Evolutionary conservation across 2,888 invertebrate species (phyloP).

Genomic region (Eilema sororculum): DNA sequence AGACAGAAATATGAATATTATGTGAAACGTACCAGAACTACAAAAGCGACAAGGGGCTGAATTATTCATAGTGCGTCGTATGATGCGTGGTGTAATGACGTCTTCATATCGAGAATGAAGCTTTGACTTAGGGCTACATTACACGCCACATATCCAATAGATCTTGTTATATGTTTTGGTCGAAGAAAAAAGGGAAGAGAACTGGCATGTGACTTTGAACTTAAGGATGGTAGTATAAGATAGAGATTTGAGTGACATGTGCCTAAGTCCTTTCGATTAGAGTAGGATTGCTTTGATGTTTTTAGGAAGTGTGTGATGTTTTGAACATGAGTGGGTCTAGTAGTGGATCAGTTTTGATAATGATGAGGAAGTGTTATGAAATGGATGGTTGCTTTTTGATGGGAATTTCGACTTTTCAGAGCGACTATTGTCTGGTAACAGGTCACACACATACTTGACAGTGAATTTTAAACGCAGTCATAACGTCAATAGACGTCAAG

Average conservation of each 20-base stretch:
- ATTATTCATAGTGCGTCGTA: not conserved
- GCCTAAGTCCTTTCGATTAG: not conserved
- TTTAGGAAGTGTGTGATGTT: not conserved
- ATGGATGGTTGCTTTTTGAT: no score
- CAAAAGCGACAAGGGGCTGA: not conserved
- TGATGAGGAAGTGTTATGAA: not conserved
- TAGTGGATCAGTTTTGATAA: not conserved
- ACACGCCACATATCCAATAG: not conserved
- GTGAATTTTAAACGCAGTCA: no score
- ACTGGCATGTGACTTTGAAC: not conserved
- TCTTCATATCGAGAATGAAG: slow-evolving; percentile 4
- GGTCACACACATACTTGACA: no score
- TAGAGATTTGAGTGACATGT: not conserved
- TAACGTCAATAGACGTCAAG: no score
- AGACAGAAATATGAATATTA: not conserved
- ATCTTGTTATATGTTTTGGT: not conserved
- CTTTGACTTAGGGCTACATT: not conserved
- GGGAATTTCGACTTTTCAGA: no score
- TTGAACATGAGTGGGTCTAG: not conserved
- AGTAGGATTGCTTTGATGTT: not conserved
- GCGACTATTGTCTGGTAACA: no score
- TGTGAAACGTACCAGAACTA: not conserved
- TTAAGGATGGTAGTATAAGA: not conserved
- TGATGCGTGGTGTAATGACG: not conserved
- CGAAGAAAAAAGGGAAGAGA: not conserved